A percentile compares a stretch with the other conserved stretches of the same genome.
Conservation (phyloP, 2,888 invertebrate genomes). For the Diogma glabrata region DNA sequence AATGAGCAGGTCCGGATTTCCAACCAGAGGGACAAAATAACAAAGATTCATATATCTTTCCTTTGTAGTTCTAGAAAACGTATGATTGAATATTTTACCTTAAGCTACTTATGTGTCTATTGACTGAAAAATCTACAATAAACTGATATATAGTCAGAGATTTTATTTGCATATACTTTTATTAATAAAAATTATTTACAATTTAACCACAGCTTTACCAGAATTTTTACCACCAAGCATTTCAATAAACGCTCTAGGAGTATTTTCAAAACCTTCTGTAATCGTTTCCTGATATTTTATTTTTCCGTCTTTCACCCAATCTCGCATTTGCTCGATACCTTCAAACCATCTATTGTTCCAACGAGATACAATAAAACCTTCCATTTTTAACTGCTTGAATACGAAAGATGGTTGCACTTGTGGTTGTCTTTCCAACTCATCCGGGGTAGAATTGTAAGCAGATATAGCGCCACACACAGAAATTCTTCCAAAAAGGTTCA, state of each 20-base stretch:
- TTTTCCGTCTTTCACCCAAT: constrained; percentile 56
- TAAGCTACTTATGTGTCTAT: no score
- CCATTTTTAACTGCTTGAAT: constrained; percentile 45
- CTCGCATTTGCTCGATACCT: constrained; percentile 48
- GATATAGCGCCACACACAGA: constrained; percentile 56
- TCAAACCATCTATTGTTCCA: constrained; percentile 51
- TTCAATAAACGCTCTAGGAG: constrained; percentile 55
- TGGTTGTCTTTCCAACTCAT: constrained; percentile 16
- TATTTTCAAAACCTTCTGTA: constrained; percentile 60
- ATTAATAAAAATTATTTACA: constrained; percentile 21
- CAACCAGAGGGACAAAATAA: no score
- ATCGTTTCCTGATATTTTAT: constrained; percentile 55
- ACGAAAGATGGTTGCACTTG: constrained; percentile 44
- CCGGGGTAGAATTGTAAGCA: constrained; percentile 43
- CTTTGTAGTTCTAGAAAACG: no score
- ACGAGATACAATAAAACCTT: constrained; percentile 39
- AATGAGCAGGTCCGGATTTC: no score
- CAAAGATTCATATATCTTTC: no score
- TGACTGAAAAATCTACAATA: no score
- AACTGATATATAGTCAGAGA: no score
- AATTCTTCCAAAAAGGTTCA: constrained; percentile 49
- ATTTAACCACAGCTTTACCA: constrained; percentile 61
- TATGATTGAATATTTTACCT: no score
- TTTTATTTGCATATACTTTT: no score
- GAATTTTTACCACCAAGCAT: constrained; percentile 52